Evolutionary conservation across 2,113 vertebrate genomes (phyloP).

Genomic region (Irena cyanogastra): DNA sequence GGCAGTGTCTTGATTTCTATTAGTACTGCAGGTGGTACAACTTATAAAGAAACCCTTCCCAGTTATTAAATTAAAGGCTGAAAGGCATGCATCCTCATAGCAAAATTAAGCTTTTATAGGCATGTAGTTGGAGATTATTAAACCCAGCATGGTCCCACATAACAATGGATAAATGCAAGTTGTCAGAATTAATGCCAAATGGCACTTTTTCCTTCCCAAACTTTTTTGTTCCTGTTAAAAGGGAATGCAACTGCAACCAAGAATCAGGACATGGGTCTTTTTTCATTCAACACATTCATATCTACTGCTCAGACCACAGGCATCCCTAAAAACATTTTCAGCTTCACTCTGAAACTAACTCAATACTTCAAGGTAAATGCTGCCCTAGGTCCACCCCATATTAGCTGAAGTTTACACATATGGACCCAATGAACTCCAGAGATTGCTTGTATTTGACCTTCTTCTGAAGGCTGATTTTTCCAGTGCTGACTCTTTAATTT

Average conservation of each 20-base stretch:
- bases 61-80: conserved; percentile 66
- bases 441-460: conserved; percentile 48
- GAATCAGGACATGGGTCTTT: not conserved
- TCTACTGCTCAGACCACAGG: not conserved
- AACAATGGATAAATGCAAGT: conserved; percentile 29
- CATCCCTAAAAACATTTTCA: not conserved
- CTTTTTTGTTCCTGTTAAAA: not conserved
- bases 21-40: conserved; percentile 61
- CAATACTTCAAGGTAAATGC: not conserved
- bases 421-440: conserved; percentile 52
- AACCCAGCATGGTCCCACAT: conserved; percentile 53
- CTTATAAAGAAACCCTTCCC: conserved; percentile 51
- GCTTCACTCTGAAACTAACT: conserved; percentile 12
- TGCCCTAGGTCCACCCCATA: not conserved
- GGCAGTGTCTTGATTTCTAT: conserved; percentile 55
- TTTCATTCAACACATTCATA: not conserved
- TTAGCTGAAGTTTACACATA: conserved; percentile 55
- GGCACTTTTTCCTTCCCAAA: not conserved
- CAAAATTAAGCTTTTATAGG: conserved; percentile 61
- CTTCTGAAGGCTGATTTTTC: conserved; percentile 40
- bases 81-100: conserved; percentile 54
- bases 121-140: conserved; percentile 61
- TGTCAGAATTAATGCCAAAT: conserved; percentile 44
- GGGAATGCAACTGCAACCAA: not conserved
- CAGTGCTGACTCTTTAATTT: conserved; percentile 52